phyloP scores from a whole-genome alignment of 2,113 vertebrate species.

The Rhinolophus sinicus region DNA sequence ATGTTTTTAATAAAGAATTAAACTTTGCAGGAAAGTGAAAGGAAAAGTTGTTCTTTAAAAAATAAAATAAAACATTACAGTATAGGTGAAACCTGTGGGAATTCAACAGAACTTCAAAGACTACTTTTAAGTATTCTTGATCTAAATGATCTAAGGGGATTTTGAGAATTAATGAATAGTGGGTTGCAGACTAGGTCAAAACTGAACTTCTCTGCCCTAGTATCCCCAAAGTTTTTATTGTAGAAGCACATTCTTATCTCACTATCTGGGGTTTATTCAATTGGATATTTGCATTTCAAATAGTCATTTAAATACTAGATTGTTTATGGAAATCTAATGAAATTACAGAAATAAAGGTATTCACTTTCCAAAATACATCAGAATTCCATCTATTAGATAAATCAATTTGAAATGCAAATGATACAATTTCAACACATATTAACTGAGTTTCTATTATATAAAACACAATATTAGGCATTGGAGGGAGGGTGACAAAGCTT shows the following conservation, averaged over 20 bases:
- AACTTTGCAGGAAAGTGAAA: constrained; percentile 73
- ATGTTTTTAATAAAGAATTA: constrained; percentile 76
- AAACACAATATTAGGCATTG: neutral
- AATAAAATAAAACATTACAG: constrained; percentile 72
- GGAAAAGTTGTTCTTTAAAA: constrained; percentile 63
- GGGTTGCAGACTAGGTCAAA: constrained; percentile 68
- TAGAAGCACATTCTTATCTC: constrained; percentile 44
- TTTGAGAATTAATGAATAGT: constrained; percentile 78
- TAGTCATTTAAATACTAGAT: constrained; percentile 51
- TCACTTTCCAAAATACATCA: constrained; percentile 45
- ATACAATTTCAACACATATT: neutral
- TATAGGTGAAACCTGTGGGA: constrained; percentile 73
- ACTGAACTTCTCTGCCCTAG: constrained; percentile 27
- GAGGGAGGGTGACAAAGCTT: neutral
- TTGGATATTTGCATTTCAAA: constrained; percentile 76
- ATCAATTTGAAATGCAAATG: constrained; percentile 25
- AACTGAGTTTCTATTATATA: neutral
- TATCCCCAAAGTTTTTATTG: constrained; percentile 64
- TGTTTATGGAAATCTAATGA: constrained; percentile 62
- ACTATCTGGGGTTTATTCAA: constrained; percentile 44
- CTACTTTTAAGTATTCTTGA: constrained; percentile 79
- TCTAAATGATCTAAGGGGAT: constrained; percentile 71
- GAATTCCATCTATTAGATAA: constrained; percentile 7
- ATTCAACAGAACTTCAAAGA: constrained; percentile 79
- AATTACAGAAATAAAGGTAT: constrained; percentile 34